Percentiles rank a stretch among this genome's conserved stretches.
Evolutionary conservation across 2,888 invertebrate genomes (phyloP).

Genomic region (Tetropium fuscum): DNA sequence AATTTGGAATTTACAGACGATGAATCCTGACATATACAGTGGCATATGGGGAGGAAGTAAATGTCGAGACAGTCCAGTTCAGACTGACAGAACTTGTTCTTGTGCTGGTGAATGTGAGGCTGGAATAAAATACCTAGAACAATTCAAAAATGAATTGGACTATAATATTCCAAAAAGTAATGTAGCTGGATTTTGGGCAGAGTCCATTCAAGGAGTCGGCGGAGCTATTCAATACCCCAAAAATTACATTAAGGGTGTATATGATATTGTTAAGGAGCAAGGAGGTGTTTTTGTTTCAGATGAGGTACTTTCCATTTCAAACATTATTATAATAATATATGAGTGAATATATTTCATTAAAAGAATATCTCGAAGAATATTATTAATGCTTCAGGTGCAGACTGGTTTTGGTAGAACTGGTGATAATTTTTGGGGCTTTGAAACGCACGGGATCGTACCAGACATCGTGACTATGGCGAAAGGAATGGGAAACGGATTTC

Average conservation of each 20-base stretch:
- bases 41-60: conserved; percentile 91
- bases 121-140: conserved; percentile 83
- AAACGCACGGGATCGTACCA: conserved; percentile 85
- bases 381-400: conserved; percentile 78
- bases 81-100: conserved; percentile 76
- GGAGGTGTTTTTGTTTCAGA: conserved; percentile 94
- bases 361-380: no score
- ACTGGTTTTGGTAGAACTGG: conserved; percentile 97
- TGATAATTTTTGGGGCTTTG: conserved; percentile 96
- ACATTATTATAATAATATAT: background rate
- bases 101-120: conserved; percentile 79
- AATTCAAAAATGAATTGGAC: conserved; percentile 82
- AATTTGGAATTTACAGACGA: conserved; percentile 70
- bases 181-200: conserved; percentile 92
- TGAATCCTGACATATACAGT: conserved; percentile 92
- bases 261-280: conserved; percentile 79
- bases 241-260: conserved; percentile 85
- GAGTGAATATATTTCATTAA: no score
- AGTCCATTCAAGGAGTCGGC: conserved; percentile 97
- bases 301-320: conserved; percentile 73
- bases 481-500: conserved; percentile 96
- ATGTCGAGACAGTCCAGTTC: conserved; percentile 90
- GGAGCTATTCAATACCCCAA: conserved; percentile 94
- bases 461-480: conserved; percentile 98
- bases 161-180: conserved; percentile 82